Conservation (phyloP, 2,888 invertebrate species). For the Leptarthrus brevirostris region DNA sequence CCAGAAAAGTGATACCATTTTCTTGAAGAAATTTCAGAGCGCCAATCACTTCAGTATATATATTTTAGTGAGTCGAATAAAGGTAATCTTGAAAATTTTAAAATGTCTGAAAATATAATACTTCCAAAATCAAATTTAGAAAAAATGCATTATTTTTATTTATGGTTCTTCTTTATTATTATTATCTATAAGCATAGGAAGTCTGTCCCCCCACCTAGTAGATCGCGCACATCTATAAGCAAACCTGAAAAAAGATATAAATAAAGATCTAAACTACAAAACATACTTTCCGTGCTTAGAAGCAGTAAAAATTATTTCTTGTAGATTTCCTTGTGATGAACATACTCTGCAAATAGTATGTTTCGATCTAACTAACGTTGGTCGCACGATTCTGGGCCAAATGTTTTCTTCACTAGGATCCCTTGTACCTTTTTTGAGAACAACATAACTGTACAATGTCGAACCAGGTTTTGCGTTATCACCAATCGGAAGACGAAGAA, state of each 20-base stretch:
- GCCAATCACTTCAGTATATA: no score
- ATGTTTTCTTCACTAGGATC: constrained; percentile 65
- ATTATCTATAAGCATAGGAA: constrained; percentile 71
- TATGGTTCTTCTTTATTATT: no score
- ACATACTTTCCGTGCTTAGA: constrained; percentile 80
- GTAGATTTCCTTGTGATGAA: constrained; percentile 77
- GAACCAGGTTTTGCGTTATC: constrained; percentile 63
- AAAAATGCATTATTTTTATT: no score
- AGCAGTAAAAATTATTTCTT: constrained; percentile 82
- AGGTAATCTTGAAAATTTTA: no score
- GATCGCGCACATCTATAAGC: constrained; percentile 80
- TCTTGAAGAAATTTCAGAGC: no score
- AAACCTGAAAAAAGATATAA: constrained; percentile 66
- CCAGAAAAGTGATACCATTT: no score
- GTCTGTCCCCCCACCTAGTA: constrained; percentile 82
- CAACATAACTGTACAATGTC: constrained; percentile 82
- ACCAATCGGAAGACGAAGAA: constrained; percentile 71
- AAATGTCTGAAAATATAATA: no score
- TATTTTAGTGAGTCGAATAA: no score
- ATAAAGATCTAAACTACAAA: background rate
- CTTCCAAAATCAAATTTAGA: no score
- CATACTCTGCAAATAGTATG: constrained; percentile 85
- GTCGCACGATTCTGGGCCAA: constrained; percentile 85
- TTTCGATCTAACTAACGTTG: constrained; percentile 75
- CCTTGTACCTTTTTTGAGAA: constrained; percentile 80